Evolutionary conservation across 2,113 vertebrate species (phyloP), one percentile per base, ranked within the genome.

Genomic region (Sakesphorus luctuosus): DNA sequence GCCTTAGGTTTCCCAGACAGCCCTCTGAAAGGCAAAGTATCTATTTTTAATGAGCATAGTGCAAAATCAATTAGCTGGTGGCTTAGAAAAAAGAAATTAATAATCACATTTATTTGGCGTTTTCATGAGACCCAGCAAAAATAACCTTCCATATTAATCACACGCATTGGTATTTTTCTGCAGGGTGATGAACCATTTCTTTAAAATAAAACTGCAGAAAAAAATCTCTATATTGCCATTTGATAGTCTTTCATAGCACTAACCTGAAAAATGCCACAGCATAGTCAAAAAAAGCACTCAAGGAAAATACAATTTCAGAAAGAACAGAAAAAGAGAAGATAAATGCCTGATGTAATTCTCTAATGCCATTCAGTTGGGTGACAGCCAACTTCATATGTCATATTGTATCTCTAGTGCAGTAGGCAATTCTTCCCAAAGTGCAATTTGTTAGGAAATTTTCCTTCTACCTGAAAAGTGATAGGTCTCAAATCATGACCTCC

Each of bases 31-130:
- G 93, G 89, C 90, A n/a, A 95, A 87, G 81, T 90, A 98, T 98
- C 95, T 97, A 98, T 98, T 98, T 98, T 98, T 98, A 98, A 98
- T 98, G 97, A 98, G 95, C 93, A 71, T 84, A 93, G 84, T 84
- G 90, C 79, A 98, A 98, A 98, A 97, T 98, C 97, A 98, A 97
- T 98, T 98, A 98, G 88, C 78, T 73, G 26, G 47, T 87, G 78
- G 90, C 85, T 97, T 94, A 88, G 87, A 66, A 91, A 78, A 75
- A 96, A 90, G 58, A 98, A 98, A 97, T 97, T 97, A 97, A 97
- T 97, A 96, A 97, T 91, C 94, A 97, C 75, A 87, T 97, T 97
- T 95, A 68, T 84, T 96, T 95, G 66, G 49, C 6, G 13, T 91
- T 95, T 96, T 96, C 65, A 84, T 65, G 80, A 96, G 56, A 47